Percentiles rank a stretch among this genome's conserved stretches.
Evolutionary conservation across 2,888 invertebrate species (phyloP).

Genomic region (Caenorhabditis sp.): DNA sequence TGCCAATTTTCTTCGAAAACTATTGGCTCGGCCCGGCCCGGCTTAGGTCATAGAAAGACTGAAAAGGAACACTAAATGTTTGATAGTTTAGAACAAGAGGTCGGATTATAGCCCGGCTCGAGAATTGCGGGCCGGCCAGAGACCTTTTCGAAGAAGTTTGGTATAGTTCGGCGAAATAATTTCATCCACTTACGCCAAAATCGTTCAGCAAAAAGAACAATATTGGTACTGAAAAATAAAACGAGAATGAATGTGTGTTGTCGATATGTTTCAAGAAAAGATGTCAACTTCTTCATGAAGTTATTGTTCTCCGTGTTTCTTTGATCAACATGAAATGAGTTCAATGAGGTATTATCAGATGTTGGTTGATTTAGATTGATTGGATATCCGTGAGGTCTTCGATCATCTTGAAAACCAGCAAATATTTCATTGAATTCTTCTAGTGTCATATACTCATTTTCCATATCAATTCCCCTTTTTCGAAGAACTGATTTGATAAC

Average conservation of each 20-base stretch:
- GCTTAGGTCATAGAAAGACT: too few relatives aligned
- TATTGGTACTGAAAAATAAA: conserved; percentile 89
- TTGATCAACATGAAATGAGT: conserved; percentile 64
- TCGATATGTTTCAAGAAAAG: conserved; percentile 89
- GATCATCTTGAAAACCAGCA: conserved; percentile 52
- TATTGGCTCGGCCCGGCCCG: too few relatives aligned
- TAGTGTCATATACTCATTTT: conserved; percentile 48
- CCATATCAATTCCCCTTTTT: conserved; percentile 19
- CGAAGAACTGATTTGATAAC: conserved; percentile 50
- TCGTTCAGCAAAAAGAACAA: conserved; percentile 88
- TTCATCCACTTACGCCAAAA: conserved; percentile 82
- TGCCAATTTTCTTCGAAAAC: background rate
- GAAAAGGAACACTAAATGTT: too few relatives aligned
- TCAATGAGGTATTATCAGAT: conserved; percentile 67
- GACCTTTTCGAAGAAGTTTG: too few relatives aligned
- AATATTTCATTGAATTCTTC: conserved; percentile 69
- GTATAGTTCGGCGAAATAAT: too few relatives aligned
- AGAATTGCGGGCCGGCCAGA: too few relatives aligned
- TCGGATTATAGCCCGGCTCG: too few relatives aligned
- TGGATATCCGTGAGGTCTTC: conserved; percentile 63
- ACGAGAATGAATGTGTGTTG: conserved; percentile 95
- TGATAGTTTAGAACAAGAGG: too few relatives aligned
- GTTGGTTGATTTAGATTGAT: conserved; percentile 27
- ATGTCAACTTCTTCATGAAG: conserved; percentile 70
- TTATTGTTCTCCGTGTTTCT: conserved; percentile 8